These are phyloP conservation scores for Pseudococcus jackbeardsleyi DNA, from an alignment of 2,888 invertebrate genomes.

Conservation along the genomic window DNA sequence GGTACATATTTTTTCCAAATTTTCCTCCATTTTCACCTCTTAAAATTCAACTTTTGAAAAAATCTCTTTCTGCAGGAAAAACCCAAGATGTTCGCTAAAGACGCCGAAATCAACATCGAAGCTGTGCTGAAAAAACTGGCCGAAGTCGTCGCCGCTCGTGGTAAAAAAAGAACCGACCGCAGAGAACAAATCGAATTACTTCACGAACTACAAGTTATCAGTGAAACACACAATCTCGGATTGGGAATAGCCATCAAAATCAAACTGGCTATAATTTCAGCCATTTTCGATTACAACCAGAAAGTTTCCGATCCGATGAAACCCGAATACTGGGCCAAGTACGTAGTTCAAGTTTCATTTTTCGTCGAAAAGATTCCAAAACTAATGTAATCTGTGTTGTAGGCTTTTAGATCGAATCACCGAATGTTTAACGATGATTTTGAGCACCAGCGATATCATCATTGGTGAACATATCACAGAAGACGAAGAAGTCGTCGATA, in stretches of 20 bases:
- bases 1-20: conserved; percentile 69
- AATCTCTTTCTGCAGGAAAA: conserved; percentile 77
- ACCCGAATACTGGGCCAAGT: conserved; percentile 92
- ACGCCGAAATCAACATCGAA: conserved; percentile 95
- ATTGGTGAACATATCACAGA: conserved; percentile 90
- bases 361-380: not conserved
- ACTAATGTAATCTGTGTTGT: conserved; percentile 26
- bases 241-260: conserved; percentile 91
- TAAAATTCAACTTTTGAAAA: too few species aligned
- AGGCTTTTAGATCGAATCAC: conserved; percentile 85
- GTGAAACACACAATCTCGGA: conserved; percentile 89
- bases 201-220: conserved; percentile 89
- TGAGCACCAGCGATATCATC: conserved; percentile 81
- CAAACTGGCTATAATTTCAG: conserved; percentile 92
- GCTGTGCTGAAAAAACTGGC: conserved; percentile 92
- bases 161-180: conserved; percentile 96
- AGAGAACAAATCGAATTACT: conserved; percentile 93
- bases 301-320: conserved; percentile 99
- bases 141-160: conserved; percentile 95
- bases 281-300: conserved; percentile 97
- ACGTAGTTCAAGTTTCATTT: conserved; percentile 68
- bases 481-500: conserved; percentile 86
- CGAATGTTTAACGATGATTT: conserved; percentile 84
- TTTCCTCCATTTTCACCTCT: too few species aligned
- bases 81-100: conserved; percentile 98